Conservation (phyloP, 2,113 vertebrate genomes). For the Hippocampus barbouri region DNA sequence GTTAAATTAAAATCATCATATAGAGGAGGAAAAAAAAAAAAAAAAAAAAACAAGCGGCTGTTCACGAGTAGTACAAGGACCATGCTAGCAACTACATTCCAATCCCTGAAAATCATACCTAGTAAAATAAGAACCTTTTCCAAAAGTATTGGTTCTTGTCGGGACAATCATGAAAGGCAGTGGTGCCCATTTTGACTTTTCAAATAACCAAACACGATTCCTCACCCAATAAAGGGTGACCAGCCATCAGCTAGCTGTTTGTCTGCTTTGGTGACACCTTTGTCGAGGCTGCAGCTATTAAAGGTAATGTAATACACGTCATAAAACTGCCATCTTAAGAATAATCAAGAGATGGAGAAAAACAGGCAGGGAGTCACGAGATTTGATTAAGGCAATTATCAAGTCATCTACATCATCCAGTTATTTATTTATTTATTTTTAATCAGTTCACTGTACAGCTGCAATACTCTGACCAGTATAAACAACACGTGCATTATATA, state of each 20-base stretch:
- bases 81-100: no score
- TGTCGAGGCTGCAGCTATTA: conserved; percentile 40
- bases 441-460: neutral
- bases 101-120: no score
- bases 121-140: no score
- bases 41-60: no score
- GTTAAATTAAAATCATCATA: no score
- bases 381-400: conserved; percentile 47
- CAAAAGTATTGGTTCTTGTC: no score
- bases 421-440: conserved; percentile 11
- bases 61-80: no score
- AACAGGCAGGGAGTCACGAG: conserved; percentile 24
- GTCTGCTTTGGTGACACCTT: conserved; percentile 38
- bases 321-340: conserved; percentile 47
- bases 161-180: no score
- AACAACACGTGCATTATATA: neutral
- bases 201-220: neutral
- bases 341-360: conserved; percentile 1
- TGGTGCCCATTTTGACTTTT: no score
- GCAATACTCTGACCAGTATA: neutral
- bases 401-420: conserved; percentile 38
- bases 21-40: no score
- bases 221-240: neutral
- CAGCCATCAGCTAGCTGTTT: conserved; percentile 29
- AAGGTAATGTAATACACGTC: conserved; percentile 54